Evolutionary conservation across 2,888 invertebrate species (phyloP), one percentile per base, ranked within the genome.

Genomic region (Ophion obscuratus): DNA sequence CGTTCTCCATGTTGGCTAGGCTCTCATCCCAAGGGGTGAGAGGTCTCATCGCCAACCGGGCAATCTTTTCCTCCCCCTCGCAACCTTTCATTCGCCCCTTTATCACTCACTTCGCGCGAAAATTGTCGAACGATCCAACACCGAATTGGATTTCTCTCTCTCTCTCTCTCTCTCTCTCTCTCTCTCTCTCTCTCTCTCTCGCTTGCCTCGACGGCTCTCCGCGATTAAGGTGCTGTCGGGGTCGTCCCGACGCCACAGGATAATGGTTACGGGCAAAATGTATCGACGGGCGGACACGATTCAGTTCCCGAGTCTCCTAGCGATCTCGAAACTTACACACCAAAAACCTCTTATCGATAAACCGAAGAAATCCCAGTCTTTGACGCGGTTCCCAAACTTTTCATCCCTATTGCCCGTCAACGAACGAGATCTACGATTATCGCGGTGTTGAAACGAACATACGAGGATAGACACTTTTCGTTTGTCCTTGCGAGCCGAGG

Each of bases 71-170:
- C 66, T 66, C 57, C 64, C n/a, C 40, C 36, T 71, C 20, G 44
- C 67, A 11, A 73, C 71, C 20, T 57, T 47, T 47, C 27, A 44
- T 20, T 11, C 11, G 64, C 64, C 61, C 70, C 67, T 78, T 74
- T 73, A 36, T 64, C 83, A 73, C 53, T 70, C 62, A 27, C 53
- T 14, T 53, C 36, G 36, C 73, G 44, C 71, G 66, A 71, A 77
- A 83, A 83, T 83, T 59, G 77, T 83, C 71, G 59, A 66, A 83
- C 77, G 59, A 71, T 83, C 77, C 27, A 59, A 40, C 14, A 27
- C 36, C 71, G 80, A 66, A 83, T 77, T 77, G 77, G 77, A 71
- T 83, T 83, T 73, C 77, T 59, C 64, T 36, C 2, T 17, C 77
- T 70, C 62, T 17, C 53, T 14, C 53, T n/a, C n/a, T n/a, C n/a